phyloP scores from a whole-genome alignment of 1,140 invertebrate genomes.

The Leptestheria dahalacensis region DNA sequence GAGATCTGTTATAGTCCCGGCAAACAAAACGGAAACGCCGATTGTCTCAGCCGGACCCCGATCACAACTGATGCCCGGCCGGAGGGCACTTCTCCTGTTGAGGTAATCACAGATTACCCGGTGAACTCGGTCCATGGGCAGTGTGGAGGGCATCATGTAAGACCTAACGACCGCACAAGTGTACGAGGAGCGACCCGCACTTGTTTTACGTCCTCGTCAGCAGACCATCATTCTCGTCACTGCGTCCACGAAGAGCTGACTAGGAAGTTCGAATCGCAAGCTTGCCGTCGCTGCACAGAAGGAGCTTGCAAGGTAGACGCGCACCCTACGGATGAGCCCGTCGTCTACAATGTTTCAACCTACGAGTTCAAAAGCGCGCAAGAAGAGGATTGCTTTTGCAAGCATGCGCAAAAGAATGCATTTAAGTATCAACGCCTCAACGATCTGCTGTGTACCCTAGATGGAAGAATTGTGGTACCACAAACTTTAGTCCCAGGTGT shows the following conservation, averaged over 20 bases:
- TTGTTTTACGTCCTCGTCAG: too few relatives aligned
- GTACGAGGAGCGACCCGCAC: neutral
- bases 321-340: too few relatives aligned
- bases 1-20: constrained; percentile 10
- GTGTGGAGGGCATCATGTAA: neutral
- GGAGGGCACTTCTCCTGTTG: constrained; percentile 9
- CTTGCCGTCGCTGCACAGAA: too few relatives aligned
- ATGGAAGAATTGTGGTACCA: constrained; percentile 12
- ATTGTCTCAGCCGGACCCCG: constrained; percentile 19
- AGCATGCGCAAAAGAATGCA: neutral
- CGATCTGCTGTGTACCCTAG: neutral
- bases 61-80: too few relatives aligned
- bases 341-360: neutral
- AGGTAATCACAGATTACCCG: neutral
- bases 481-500: neutral
- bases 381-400: neutral
- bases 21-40: neutral
- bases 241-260: neutral
- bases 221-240: too few relatives aligned
- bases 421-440: too few relatives aligned
- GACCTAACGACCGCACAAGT: neutral
- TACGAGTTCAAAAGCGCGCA: neutral
- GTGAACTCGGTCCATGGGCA: neutral
- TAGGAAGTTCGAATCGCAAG: too few relatives aligned
- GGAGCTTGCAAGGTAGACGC: neutral